Base-by-base conservation (phyloP, 2,113 vertebrate genomes). In the Pseudorectes ferrugineus region DNA sequence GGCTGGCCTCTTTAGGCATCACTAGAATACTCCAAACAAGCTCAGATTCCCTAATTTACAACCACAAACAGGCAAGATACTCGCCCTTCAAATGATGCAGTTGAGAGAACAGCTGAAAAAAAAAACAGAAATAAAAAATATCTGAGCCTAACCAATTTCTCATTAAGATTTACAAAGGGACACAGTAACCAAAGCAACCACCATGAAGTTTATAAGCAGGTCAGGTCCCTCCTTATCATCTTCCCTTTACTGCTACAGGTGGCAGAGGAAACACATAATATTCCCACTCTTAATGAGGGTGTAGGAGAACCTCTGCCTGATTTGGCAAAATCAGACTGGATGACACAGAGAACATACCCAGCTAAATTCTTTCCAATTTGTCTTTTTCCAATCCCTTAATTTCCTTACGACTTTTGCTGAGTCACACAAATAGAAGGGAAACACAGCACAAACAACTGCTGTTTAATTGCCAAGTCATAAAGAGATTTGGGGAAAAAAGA, bases 231-330 rank as follows among this genome's bases (percentile, higher is more conserved):
- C 45, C 68, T 59, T 33, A 33, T 9, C 16, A 5, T n/a, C 28
- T 45, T 76, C 40, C 28, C 36, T 58, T 79, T 51, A 21, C 11
- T 45, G 36, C 54, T 38, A 29, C 25, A 26, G 4, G 26, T 29
- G 52, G 59, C 51, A 71, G 11, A 84, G 23, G 12, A 52, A 75
- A 43, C 2, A 1, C 16, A 4, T 3, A 26, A 59, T 10, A 17
- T 13, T 62, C 43, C n/a, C 28, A 36, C 36, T 61, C 12, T 35
- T 35, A 35, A 42, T 0, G 0, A 24, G 2, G 55, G 5, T 7
- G 6, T 1, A 36, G 40, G 11, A 84, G 57, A 84, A 75, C 4
- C 17, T 91, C 58, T 49, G 20, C 5, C 52, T 54, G 55, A 55
- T 33, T 35, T 25, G 26, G 38, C 49, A 79, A 42, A 88, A 62